Conservation (phyloP, 2,113 vertebrate species). For the Tiliqua scincoides region DNA sequence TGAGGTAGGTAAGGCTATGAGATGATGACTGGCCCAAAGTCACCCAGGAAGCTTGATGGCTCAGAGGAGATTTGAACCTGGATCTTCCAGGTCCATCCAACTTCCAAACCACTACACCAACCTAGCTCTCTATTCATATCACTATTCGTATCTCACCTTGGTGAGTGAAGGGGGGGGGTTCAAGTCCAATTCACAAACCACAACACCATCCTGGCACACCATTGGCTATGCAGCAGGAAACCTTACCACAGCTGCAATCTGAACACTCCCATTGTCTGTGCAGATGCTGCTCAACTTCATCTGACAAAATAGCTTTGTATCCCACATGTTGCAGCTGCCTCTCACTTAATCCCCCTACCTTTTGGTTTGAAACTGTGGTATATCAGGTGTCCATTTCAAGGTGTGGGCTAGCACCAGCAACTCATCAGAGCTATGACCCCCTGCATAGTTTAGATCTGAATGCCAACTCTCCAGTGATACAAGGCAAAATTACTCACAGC, state of each 20-base stretch:
- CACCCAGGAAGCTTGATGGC: no score
- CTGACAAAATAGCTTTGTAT: conserved; percentile 7
- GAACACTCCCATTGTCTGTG: conserved; percentile 3
- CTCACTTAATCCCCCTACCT: neutral
- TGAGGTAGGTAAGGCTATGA: no score
- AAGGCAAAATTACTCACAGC: conserved; percentile 51
- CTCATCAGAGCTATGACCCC: conserved; percentile 55
- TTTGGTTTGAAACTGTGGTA: conserved; percentile 61
- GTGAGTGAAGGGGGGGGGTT: no score
- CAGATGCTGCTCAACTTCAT: conserved; percentile 40
- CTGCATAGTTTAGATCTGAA: conserved; percentile 51
- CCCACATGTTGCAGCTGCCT: conserved; percentile 47
- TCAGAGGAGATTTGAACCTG: no score
- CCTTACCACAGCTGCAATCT: neutral
- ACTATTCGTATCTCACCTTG: no score
- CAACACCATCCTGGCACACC: no score
- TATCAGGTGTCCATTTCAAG: conserved; percentile 42
- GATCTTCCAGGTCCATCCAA: no score
- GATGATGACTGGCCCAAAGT: no score
- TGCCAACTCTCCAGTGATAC: conserved; percentile 50
- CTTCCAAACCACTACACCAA: no score
- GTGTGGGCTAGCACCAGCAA: conserved; percentile 63
- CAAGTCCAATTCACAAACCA: no score
- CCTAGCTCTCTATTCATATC: no score
- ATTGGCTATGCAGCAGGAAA: neutral